These are phyloP conservation scores for Myopa tessellatipennis DNA, from an alignment of 2,888 invertebrate genomes.

Conservation along the genomic window DNA sequence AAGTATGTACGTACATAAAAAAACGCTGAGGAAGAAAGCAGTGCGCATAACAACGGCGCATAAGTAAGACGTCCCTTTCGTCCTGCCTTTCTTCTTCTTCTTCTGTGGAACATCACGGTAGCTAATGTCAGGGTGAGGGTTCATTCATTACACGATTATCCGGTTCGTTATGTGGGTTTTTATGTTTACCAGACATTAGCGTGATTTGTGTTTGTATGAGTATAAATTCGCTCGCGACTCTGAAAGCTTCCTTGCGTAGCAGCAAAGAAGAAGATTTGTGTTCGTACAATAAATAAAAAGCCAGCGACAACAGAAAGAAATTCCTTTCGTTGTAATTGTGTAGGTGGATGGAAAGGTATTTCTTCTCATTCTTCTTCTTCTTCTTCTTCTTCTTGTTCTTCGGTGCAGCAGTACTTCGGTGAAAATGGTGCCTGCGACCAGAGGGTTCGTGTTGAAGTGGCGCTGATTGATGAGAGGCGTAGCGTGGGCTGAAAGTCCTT, in stretches of 20 bases:
- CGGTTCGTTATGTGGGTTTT: slow-evolving; percentile 39
- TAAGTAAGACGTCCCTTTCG: background rate
- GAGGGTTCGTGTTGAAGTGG: background rate
- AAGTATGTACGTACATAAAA: background rate
- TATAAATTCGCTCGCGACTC: slow-evolving; percentile 30
- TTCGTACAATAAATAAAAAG: background rate
- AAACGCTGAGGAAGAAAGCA: slow-evolving; percentile 7
- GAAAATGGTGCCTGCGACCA: background rate
- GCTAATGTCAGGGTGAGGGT: slow-evolving; percentile 33
- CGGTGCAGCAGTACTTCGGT: background rate
- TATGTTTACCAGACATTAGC: slow-evolving; percentile 27
- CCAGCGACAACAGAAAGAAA: background rate
- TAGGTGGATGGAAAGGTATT: slow-evolving; percentile 1
- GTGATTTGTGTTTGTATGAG: slow-evolving; percentile 26
- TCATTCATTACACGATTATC: slow-evolving; percentile 39
- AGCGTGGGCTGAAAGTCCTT: background rate
- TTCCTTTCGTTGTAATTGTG: background rate
- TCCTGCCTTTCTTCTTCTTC: background rate
- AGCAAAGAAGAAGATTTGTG: background rate
- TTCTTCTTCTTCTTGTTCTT: background rate
- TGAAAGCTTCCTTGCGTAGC: slow-evolving; percentile 24
- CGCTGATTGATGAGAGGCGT: slow-evolving; percentile 1
- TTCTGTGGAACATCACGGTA: background rate
- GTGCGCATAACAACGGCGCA: background rate
- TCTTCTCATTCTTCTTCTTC: background rate